Conservation (phyloP, 2,888 invertebrate species). For the Euproctis similis region DNA sequence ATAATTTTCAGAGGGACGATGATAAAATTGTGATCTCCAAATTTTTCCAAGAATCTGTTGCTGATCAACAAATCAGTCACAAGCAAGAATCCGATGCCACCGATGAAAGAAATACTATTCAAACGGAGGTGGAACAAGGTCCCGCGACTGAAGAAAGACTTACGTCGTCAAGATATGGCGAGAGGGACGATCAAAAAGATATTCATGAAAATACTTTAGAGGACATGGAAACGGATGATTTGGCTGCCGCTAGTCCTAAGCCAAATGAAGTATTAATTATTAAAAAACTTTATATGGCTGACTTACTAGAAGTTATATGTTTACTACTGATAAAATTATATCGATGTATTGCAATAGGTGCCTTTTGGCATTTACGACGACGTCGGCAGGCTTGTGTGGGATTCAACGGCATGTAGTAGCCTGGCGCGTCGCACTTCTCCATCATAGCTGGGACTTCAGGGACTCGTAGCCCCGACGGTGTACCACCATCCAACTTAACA, state of each 20-base stretch:
- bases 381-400: no score
- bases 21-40: constrained; percentile 42
- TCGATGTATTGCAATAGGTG: no score
- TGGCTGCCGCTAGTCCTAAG: constrained; percentile 25
- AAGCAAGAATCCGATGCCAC: constrained; percentile 4
- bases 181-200: constrained; percentile 3
- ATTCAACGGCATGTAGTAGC: no score
- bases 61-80: constrained; percentile 7
- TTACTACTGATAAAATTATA: no score
- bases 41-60: constrained; percentile 35
- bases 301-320: no score
- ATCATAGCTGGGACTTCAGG: no score
- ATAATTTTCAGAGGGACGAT: constrained; percentile 31
- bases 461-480: no score
- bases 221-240: constrained; percentile 19
- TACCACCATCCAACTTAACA: no score
- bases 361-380: no score
- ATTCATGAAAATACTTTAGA: constrained; percentile 1
- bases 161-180: constrained; percentile 2
- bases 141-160: background rate
- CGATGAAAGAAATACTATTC: constrained; percentile 8
- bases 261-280: constrained; percentile 15
- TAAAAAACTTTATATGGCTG: no score
- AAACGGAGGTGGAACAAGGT: constrained; percentile 6
- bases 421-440: no score